These are phyloP conservation scores for Babyrousa celebensis DNA, from an alignment of 2,797 vertebrate genomes.

Conservation along the genomic window DNA sequence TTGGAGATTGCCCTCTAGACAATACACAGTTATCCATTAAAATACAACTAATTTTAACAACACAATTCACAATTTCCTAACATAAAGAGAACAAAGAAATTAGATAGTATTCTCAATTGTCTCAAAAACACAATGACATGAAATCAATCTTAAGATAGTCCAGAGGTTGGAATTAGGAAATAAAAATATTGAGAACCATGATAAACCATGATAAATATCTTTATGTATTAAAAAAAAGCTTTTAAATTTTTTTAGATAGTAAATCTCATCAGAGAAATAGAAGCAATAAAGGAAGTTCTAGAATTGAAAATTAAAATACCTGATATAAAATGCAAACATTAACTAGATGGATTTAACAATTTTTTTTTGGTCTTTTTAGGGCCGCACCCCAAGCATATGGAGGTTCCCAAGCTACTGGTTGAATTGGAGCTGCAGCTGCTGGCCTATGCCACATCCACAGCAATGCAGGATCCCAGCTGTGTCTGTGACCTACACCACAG, in stretches of 20 bases:
- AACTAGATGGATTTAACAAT: background rate
- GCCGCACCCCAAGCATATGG: no score
- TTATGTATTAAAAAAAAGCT: background rate
- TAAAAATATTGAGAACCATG: background rate
- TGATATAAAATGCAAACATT: background rate
- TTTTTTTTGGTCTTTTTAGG: background rate
- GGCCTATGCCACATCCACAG: no score
- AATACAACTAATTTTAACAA: background rate
- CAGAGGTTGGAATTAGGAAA: background rate
- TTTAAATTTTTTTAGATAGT: background rate
- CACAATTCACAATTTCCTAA: background rate
- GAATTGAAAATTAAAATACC: background rate
- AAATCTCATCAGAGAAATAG: background rate
- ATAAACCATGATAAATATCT: background rate
- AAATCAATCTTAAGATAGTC: no score
- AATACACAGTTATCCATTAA: background rate
- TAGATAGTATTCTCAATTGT: background rate
- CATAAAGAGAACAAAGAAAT: background rate
- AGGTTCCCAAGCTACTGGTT: no score
- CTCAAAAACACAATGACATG: background rate
- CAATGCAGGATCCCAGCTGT: no score
- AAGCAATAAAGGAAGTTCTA: background rate
- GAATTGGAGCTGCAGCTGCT: no score
- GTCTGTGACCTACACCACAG: no score
- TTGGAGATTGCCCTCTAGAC: background rate